phyloP scores from a whole-genome alignment of 2,797 vertebrate species.

The Enteromius anoplus region DNA sequence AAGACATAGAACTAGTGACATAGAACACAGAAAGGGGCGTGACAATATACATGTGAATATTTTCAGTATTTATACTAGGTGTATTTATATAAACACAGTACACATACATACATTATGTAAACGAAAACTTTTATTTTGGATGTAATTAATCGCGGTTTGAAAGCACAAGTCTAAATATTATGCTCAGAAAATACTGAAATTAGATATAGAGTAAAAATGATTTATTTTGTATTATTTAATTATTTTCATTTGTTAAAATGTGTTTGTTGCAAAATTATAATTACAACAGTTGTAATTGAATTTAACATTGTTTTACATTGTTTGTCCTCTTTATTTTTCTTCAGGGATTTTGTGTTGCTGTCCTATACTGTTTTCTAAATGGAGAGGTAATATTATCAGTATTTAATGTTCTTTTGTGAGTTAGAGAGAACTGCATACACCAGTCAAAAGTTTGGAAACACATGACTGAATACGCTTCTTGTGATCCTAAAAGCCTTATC shows the following conservation, averaged over 20 bases:
- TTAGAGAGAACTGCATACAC: neutral
- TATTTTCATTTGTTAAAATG: neutral
- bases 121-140: no score
- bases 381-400: slow-evolving; percentile 74
- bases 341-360: slow-evolving; percentile 92
- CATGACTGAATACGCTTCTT: neutral
- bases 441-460: neutral
- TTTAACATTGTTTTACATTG: neutral
- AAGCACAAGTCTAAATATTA: neutral
- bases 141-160: no score
- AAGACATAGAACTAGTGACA: no score
- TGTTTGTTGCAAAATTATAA: neutral
- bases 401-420: neutral
- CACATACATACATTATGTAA: no score
- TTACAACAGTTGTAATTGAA: neutral
- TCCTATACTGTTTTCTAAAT: slow-evolving; percentile 95
- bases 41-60: no score
- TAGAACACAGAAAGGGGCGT: no score
- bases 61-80: no score
- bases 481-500: neutral
- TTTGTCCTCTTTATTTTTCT: slow-evolving; percentile 51
- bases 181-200: neutral
- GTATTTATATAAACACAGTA: no score
- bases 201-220: neutral
- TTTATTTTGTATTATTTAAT: neutral